Evolutionary conservation across 2,113 vertebrate species (phyloP), one percentile per base, ranked within the genome.

Genomic region (Reinhardtius hippoglossoides): DNA sequence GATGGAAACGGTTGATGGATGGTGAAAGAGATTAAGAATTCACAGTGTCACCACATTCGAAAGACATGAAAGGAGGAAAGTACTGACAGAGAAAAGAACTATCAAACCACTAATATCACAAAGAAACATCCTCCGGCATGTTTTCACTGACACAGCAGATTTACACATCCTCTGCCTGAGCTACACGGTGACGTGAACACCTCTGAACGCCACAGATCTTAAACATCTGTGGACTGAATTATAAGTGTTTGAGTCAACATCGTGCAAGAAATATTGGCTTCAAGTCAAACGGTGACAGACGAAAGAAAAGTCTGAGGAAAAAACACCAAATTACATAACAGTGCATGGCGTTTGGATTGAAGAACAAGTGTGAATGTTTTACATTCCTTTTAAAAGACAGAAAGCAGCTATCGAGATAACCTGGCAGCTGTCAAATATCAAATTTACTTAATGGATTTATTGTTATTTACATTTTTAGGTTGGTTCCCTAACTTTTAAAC

Each of bases 61-160:
- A 31, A 67, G 37, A 52, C 14, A 61, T 9, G 24, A 52, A 21
- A 59, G 50, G 16, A 0, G 18, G 23, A 80, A 80, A 67, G 9
- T 0, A 35, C 2, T 26, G 24, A 50, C n/a, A 2, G 3, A 1
- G 0, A 72, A 35, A 14, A 69, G 8, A 42, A 15, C 23, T 16
- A 50, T 20, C 46, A 23, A 66, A 44, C 9, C 66, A 8, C 23
- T 54, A 52, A 44, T 26, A 71, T 14, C 9, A 55, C 5, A 14
- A 3, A 23, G 18, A 31, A 0, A 61, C 50, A 56, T 56, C 5
- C 15, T 65, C n/a, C 71, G 31, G 37, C 14, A 20, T 50, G 15
- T 50, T 62, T 62, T 56, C 9, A 54, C 35, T 46, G 24, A 65
- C 12, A 21, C 23, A 44, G 35, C 23, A 20, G 56, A 44, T 52